Conservation (phyloP, 2,888 invertebrate genomes). For the Sarcophaga carnaria region DNA sequence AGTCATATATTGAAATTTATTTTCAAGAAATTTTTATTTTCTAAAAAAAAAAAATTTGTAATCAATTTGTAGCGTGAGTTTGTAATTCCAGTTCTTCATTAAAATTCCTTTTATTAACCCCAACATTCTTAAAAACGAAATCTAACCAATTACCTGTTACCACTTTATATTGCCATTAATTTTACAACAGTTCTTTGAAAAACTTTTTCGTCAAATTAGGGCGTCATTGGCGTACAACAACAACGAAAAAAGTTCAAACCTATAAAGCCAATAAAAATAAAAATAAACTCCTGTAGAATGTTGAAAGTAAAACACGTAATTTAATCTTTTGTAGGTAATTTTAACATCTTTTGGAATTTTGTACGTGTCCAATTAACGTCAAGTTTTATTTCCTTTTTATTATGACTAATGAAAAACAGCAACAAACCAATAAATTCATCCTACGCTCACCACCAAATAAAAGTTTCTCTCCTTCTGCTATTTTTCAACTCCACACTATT, state of each 20-base stretch:
- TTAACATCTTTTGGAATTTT: constrained; percentile 42
- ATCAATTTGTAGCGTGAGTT: too few relatives aligned
- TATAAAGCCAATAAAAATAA: not conserved
- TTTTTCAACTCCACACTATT: not conserved
- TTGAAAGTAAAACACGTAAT: constrained; percentile 41
- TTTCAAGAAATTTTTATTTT: too few relatives aligned
- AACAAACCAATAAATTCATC: constrained; percentile 38
- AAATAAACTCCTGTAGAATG: too few relatives aligned
- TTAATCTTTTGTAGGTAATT: constrained; percentile 56
- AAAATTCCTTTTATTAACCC: too few relatives aligned
- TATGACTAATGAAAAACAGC: constrained; percentile 53
- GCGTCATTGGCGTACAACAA: not conserved
- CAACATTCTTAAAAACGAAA: too few relatives aligned
- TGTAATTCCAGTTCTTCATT: too few relatives aligned
- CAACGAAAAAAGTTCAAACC: not conserved
- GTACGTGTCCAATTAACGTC: constrained; percentile 67
- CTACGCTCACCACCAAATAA: not conserved
- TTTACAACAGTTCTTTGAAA: too few relatives aligned
- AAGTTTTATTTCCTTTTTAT: constrained; percentile 62
- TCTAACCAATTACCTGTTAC: too few relatives aligned
- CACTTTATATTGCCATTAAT: too few relatives aligned
- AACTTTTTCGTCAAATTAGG: too few relatives aligned
- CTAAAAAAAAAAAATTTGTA: too few relatives aligned
- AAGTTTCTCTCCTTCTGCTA: not conserved
- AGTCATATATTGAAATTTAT: too few relatives aligned